Base-by-base conservation (phyloP, 1,140 invertebrate genomes). In the Drosophila ironensis region DNA sequence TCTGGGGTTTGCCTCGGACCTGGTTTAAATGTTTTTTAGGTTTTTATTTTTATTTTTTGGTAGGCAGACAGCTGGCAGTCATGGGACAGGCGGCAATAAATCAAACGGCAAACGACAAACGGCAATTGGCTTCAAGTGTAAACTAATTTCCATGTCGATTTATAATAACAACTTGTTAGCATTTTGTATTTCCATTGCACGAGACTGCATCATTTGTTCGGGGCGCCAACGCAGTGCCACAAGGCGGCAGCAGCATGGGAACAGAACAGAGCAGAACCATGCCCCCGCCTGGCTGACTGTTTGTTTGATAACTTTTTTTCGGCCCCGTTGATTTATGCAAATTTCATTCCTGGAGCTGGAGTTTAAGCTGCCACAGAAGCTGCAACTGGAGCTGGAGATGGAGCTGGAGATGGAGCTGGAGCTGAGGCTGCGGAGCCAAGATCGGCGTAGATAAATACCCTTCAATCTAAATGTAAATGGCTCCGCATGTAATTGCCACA, bases 391-490 rank as follows among this genome's bases (percentile, higher is more conserved):
- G 56, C 40, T 30, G 27, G 53, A 37, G 38, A 41, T 47, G 63
- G 25, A 50, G 44, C 46, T 46, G 27, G 53, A 27, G 48, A 22
- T 41, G 20, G 14, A 12, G 47, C 11, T 14, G 20, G 17, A 16
- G 19, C 25, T 33, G 11, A 53, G 47, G 51, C 28, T 45, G n/a
- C n/a, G 47, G 37, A 45, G 17, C 48, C 44, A 60, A 60, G 56
- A 60, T 60, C 56, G 56, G 52, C 25, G 53, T 57, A 87, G 80
- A 86, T 86, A 86, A 86, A 87, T 87, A 87, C 81, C 81, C 81
- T 87, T 87, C 81, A 87, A 87, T 87, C 81, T 87, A 87, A 87
- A 87, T 87, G 81, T 87, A 87, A 87, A 87, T 87, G 81, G 81
- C 74, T 87, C 81, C 81, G 81, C 81, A 87, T 86, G 81, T 87